Evolutionary conservation across 35 echinoderm and acorn worm species (phyloP), one percentile per base, ranked within the genome.

Genomic region (Anneissia japonica): DNA sequence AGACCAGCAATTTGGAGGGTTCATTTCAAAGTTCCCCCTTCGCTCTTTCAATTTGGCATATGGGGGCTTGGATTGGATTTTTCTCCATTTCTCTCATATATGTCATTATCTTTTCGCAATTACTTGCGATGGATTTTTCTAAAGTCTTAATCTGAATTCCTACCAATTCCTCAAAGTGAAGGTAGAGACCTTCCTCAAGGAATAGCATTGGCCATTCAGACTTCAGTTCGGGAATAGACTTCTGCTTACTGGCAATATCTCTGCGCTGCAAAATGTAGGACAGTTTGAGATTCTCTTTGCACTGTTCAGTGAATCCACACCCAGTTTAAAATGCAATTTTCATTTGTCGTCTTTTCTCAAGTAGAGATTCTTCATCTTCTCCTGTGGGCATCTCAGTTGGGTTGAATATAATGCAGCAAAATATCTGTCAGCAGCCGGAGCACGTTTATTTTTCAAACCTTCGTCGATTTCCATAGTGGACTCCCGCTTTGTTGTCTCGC

Each of bases 141-240:
- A 85, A 85, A 46, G 34, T 9, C 75, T 17, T 11, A 0, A 38
- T 14, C n/a, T 85, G 23, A 10, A 85, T 11, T 37, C 83, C 83
- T 0, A 85, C 73, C 74, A 85, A 72, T 38, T 85, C 83, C 34
- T 75, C 32, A 31, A 85, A 85, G 32, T 85, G 83, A 39, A 38
- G 16, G 4, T 14, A 36, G 7, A 85, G 32, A 11, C 73, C 83
- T 75, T 64, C 72, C 26, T 74, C 72, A 28, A 1, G 0, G 39
- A 85, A 85, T 21, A 85, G 32, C 23, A 38, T 75, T 35, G 83
- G 83, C 83, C 72, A 85, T 28, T 85, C 72, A 28, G 39, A 21
- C 17, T n/a, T 4, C 12, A 85, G 26, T 26, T 76, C 72, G 29
- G 31, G 2, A n/a, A 85, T 85, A 38, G 35, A 13, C 9, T 4